A percentile compares a stretch with the other conserved stretches of the same genome.
Evolutionary conservation across 2,113 vertebrate genomes (phyloP).

Genomic region (Hystrix brachyura): DNA sequence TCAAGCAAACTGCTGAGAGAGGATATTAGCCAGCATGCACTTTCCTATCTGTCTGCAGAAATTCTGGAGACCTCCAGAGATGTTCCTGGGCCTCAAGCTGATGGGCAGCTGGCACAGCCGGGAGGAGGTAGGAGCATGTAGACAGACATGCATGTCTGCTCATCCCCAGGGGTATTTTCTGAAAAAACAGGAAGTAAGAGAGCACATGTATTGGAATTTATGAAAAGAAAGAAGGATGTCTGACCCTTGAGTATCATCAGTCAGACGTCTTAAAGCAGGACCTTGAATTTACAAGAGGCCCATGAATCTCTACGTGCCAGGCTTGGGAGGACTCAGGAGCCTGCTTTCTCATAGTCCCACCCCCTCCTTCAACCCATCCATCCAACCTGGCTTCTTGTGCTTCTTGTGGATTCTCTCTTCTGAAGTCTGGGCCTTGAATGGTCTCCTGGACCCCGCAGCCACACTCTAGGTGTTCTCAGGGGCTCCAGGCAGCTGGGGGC

Average conservation of each 20-base stretch:
- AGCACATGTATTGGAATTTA: fast-evolving
- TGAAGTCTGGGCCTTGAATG: background rate
- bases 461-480: fast-evolving
- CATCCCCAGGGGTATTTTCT: background rate
- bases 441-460: background rate
- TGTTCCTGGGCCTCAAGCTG: fast-evolving
- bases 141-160: background rate
- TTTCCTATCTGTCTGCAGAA: background rate
- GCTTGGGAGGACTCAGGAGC: fast-evolving
- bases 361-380: too few species aligned
- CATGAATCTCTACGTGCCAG: background rate
- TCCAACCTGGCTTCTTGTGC: background rate
- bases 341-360: background rate
- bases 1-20: fast-evolving
- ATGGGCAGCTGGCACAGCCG: fast-evolving
- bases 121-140: fast-evolving
- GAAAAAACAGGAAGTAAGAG: fast-evolving
- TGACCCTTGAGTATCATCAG: background rate
- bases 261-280: background rate
- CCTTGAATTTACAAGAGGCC: background rate
- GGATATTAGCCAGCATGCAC: fast-evolving
- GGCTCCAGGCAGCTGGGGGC: background rate
- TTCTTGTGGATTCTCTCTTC: background rate
- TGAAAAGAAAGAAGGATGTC: background rate
- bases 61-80: fast-evolving